Conservation (phyloP, 2,113 vertebrate genomes). For the Haemorhous mexicanus region DNA sequence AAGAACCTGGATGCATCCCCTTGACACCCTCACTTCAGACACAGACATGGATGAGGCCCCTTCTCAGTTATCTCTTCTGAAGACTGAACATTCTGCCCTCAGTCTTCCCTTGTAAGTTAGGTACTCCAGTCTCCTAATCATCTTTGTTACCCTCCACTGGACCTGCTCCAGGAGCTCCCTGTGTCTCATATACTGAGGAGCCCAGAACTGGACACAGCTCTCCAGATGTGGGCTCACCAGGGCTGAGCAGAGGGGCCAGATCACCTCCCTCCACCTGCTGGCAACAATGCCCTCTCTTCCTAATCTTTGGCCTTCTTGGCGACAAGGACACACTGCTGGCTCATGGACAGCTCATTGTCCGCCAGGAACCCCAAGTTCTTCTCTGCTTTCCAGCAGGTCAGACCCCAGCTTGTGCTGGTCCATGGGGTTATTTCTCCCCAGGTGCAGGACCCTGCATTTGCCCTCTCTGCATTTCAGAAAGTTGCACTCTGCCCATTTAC, state of each 20-base stretch:
- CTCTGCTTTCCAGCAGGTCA: neutral
- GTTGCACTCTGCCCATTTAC: neutral
- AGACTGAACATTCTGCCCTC: neutral
- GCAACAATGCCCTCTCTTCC: neutral
- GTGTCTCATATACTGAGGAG: neutral
- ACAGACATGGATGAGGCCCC: too few relatives aligned
- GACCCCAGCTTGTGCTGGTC: fast-evolving
- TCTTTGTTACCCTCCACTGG: fast-evolving
- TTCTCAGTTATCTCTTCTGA: neutral
- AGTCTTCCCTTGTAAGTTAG: neutral
- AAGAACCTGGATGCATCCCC: neutral
- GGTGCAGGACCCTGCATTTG: neutral
- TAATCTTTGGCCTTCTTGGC: neutral
- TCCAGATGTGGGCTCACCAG: neutral
- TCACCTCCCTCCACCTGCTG: fast-evolving
- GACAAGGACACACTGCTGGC: neutral
- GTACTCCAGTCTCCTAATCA: neutral
- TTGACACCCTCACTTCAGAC: neutral
- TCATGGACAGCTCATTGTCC: neutral
- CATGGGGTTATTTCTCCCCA: neutral
- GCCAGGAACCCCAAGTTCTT: neutral
- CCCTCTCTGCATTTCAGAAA: fast-evolving
- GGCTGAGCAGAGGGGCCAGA: neutral
- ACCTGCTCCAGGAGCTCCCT: neutral
- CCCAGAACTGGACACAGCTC: neutral